A percentile compares a stretch with the other conserved stretches of the same genome.
Evolutionary conservation across 2,888 invertebrate species (phyloP).

Genomic region (Elaeidobius kamerunicus): DNA sequence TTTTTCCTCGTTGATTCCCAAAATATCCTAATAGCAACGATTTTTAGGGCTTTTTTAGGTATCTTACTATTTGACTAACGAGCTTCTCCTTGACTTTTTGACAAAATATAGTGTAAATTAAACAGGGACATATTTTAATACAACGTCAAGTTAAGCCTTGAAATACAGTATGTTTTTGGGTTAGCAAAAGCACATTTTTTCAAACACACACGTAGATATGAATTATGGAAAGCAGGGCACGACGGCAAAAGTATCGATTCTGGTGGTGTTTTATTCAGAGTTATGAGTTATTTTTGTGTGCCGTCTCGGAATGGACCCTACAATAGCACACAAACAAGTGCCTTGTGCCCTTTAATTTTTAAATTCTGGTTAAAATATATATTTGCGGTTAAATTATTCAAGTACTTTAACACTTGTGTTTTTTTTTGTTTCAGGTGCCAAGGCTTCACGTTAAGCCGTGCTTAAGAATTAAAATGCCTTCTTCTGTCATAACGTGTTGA

Average conservation of each 20-base stretch:
- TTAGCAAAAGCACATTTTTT: too few relatives aligned
- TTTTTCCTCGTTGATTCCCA: too few relatives aligned
- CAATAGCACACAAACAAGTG: constrained; percentile 13
- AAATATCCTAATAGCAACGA: too few relatives aligned
- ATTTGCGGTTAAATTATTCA: constrained; percentile 8
- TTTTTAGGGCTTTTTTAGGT: too few relatives aligned
- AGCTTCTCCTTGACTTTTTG: too few relatives aligned
- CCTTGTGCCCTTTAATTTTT: constrained; percentile 10
- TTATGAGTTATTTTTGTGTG: constrained; percentile 20
- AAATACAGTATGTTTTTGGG: too few relatives aligned
- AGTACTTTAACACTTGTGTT: not conserved
- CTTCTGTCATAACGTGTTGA: constrained; percentile 20
- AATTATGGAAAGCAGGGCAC: constrained; percentile 3
- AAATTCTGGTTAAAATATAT: constrained; percentile 8
- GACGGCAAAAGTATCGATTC: constrained; percentile 12
- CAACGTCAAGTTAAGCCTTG: not conserved
- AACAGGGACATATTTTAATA: not conserved
- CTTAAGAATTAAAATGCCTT: constrained; percentile 13
- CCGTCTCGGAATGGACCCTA: constrained; percentile 7
- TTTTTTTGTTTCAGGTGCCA: constrained; percentile 16
- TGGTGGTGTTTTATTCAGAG: constrained; percentile 20
- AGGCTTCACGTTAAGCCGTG: not conserved
- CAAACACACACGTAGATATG: too few relatives aligned
- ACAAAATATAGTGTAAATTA: not conserved
- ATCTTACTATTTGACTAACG: too few relatives aligned